Conservation (phyloP, 1,140 invertebrate species). For the Doryteuthis pealeii region DNA sequence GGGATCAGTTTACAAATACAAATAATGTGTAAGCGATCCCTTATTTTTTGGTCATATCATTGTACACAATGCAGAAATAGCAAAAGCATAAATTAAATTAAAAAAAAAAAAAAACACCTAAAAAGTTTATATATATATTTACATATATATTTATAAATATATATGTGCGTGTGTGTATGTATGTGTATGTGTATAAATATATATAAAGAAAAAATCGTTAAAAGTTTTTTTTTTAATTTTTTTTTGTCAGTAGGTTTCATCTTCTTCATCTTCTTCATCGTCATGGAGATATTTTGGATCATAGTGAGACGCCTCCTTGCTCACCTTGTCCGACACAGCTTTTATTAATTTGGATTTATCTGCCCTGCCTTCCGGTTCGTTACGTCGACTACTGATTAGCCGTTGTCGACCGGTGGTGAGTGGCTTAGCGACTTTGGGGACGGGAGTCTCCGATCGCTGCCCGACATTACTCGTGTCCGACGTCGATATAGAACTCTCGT, state of each 20-base stretch:
- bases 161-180: no score
- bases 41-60: no score
- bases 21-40: no score
- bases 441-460: conserved; percentile 37
- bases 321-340: not conserved
- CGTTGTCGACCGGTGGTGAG: conserved; percentile 42
- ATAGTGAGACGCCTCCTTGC: not conserved
- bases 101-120: no score
- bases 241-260: not conserved
- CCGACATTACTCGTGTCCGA: conserved; percentile 24
- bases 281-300: not conserved
- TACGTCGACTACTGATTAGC: not conserved
- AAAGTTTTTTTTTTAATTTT: no score
- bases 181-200: no score
- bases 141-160: no score
- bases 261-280: not conserved
- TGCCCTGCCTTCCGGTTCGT: not conserved
- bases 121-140: no score
- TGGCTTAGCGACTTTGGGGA: conserved; percentile 43
- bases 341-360: not conserved
- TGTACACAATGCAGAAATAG: no score
- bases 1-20: no score
- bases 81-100: no score
- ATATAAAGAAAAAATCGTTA: no score
- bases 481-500: conserved; percentile 16